Evolutionary conservation across 2,113 vertebrate species (phyloP).

Genomic region (Fulmarus glacialis): DNA sequence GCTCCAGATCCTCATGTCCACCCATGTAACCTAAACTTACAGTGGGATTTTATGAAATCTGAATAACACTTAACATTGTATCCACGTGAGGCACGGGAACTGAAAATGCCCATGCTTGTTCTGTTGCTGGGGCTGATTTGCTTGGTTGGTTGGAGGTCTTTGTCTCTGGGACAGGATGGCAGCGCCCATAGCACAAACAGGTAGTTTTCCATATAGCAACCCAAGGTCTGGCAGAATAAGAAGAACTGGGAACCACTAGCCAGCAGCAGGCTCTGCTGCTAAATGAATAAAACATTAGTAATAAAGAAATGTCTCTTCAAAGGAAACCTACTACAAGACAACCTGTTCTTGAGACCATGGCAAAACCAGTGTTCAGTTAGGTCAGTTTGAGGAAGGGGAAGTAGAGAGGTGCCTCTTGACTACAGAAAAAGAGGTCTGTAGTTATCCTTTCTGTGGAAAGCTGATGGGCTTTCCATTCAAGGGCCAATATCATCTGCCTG

Average conservation of each 20-base stretch:
- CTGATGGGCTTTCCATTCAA: neutral
- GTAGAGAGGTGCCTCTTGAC: neutral
- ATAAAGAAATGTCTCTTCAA: neutral
- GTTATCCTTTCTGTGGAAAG: neutral
- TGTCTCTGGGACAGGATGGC: neutral
- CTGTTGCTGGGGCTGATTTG: neutral
- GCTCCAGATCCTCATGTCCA: neutral
- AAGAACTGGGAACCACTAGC: neutral
- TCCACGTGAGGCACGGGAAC: accelerated
- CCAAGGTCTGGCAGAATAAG: neutral
- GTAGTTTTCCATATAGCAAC: neutral
- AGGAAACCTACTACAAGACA: neutral
- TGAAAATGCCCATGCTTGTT: neutral
- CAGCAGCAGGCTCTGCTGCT: neutral
- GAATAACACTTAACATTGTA: neutral
- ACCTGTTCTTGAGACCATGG: neutral
- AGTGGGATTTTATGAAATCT: neutral
- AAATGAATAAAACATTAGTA: neutral
- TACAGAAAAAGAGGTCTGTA: neutral
- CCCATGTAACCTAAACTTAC: neutral
- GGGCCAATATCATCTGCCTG: neutral
- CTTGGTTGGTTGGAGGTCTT: neutral
- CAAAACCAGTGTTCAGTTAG: neutral
- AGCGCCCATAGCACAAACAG: neutral
- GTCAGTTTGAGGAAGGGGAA: neutral